Conservation (phyloP, 2,888 invertebrate genomes). For the Dasypogon diadema region DNA sequence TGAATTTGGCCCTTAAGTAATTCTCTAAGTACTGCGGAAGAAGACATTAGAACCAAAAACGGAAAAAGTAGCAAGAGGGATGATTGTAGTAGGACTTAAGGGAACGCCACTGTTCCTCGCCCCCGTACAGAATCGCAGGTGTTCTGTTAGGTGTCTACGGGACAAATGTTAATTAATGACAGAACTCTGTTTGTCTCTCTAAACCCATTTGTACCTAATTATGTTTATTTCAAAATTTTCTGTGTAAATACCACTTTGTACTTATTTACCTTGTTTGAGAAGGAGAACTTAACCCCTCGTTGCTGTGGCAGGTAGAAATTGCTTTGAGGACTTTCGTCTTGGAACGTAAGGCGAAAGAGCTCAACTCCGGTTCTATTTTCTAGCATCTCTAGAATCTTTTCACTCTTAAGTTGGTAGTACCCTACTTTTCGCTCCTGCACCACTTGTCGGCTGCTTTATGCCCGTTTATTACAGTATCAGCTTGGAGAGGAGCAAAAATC, state of each 20-base stretch:
- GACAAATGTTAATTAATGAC: conserved; percentile 50
- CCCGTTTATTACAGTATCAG: not conserved
- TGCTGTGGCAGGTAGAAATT: not conserved
- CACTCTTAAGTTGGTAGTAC: not conserved
- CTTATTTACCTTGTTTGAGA: conserved; percentile 42
- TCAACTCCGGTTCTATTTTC: not conserved
- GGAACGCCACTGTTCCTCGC: not conserved
- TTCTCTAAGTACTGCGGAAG: conserved; percentile 11
- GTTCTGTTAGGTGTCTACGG: conserved; percentile 41
- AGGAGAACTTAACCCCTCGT: conserved; percentile 34
- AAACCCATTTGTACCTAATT: conserved; percentile 50
- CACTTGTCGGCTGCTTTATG: not conserved
- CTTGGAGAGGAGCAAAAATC: not conserved
- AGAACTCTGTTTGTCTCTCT: conserved; percentile 48
- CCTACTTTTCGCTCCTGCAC: not conserved
- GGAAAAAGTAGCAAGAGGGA: conserved; percentile 17
- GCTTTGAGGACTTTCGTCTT: not conserved
- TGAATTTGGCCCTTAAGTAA: conserved; percentile 41
- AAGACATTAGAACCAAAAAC: conserved; percentile 9
- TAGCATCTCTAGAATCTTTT: conserved; percentile 18
- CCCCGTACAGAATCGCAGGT: conserved; percentile 26
- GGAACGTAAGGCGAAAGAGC: not conserved
- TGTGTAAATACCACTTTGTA: conserved; percentile 50
- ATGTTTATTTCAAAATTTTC: conserved; percentile 50
- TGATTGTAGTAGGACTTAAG: not conserved